Base-by-base conservation (phyloP, 1,140 invertebrate species). In the Eriocheir sinensis region DNA sequence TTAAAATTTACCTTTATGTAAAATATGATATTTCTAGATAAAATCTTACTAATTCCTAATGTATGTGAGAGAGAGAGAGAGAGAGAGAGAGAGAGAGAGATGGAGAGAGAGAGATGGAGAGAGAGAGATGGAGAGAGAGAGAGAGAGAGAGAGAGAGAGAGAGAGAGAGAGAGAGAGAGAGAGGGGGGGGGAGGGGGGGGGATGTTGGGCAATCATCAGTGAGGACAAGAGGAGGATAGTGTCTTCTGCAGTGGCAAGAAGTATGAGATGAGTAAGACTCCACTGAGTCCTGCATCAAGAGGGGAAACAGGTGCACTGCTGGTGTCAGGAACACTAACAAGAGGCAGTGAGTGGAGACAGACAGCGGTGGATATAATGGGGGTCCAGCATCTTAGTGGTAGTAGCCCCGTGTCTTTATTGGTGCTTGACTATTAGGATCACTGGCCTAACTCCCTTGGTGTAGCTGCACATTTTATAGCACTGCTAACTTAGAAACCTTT, bases 131-230 rank as follows among this genome's bases (percentile, higher is more conserved):
- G 85, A 86, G 85, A 86, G 85, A 86, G 85, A 86, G 85, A 86
- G 85, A 86, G 85, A 86, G 85, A 86, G 85, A 86, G 85, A 86
- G 85, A 86, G 85, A 86, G 85, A 86, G 85, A 86, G 85, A 86
- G 85, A 38, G 34, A 38, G 34, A 36, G 85, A 86, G 85, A 86
- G 85, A 86, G 85, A 86, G 85, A 86, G 89, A 90, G 44, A 60
- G n/a, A n/a, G 89, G n/a, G 89, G 2, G 17, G 9, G 41, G 30
- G 4, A 40, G 36, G 38, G 2, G 9, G 6, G 32, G 6, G 17
- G 41, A 27, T n/a, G n/a, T n/a, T n/a, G n/a, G n/a, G n/a, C n/a
- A n/a, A n/a, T n/a, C 41, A 8, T 8, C 21, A 85, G 30, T 38
- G 17, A 44, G 34, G 3, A 21, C 6, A 27, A n/a, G 60, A 4